These are phyloP conservation scores for Argyrosomus japonicus DNA, from an alignment of 2,113 vertebrate genomes.

Conservation along the genomic window DNA sequence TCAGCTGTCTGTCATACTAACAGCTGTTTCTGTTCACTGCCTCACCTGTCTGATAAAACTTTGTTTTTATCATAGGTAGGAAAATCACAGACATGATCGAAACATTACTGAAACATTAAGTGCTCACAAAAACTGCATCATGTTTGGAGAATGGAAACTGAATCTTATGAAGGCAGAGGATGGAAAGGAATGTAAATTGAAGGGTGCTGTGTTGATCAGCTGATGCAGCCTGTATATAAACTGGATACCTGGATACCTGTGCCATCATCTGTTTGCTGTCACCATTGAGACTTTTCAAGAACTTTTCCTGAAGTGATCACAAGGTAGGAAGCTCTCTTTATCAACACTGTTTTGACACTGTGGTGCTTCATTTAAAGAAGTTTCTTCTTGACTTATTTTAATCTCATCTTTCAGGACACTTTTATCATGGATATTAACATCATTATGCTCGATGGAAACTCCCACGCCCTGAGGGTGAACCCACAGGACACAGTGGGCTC, in stretches of 20 bases:
- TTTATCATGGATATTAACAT: slow-evolving; percentile 65
- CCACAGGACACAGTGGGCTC: slow-evolving; percentile 60
- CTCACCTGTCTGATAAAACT: background rate
- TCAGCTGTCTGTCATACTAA: too few species aligned
- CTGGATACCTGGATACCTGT: background rate
- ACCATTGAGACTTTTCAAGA: too few species aligned
- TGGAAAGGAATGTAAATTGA: slow-evolving; percentile 25
- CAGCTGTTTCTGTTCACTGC: background rate
- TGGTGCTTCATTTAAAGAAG: too few species aligned
- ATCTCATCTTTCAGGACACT: too few species aligned
- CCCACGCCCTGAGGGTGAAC: slow-evolving; percentile 61
- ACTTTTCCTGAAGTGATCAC: too few species aligned
- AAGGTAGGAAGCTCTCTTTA: too few species aligned
- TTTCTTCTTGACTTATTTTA: too few species aligned
- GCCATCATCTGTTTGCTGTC: fast-evolving
- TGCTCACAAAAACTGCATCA: background rate
- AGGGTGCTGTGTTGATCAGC: background rate
- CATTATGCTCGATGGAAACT: slow-evolving; percentile 18
- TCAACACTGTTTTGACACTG: background rate
- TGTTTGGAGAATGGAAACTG: slow-evolving; percentile 43
- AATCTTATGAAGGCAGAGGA: background rate
- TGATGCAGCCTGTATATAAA: slow-evolving; percentile 43
- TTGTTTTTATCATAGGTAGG: too few species aligned
- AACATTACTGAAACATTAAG: background rate
- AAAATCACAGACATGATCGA: background rate